Evolutionary conservation across 2,113 vertebrate genomes (phyloP).

Genomic region (Trichomycterus rosablanca): DNA sequence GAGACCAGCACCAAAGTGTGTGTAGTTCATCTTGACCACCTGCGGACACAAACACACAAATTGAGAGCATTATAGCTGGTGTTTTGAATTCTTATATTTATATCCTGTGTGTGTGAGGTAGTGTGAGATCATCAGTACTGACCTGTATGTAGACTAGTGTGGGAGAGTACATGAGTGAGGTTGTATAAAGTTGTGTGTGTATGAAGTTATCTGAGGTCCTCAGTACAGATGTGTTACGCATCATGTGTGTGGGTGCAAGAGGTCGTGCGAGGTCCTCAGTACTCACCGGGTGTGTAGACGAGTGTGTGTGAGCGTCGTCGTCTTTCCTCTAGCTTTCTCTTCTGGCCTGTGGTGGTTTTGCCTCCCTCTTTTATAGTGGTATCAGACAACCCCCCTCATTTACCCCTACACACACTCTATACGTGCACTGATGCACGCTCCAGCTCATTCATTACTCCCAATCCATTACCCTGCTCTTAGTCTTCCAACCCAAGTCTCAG

Average conservation of each 20-base stretch:
- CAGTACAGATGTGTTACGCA: no score
- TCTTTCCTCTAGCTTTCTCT: slow-evolving; percentile 8
- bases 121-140: not conserved
- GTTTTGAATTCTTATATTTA: no score
- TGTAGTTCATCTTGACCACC: slow-evolving; percentile 74
- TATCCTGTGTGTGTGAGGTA: no score
- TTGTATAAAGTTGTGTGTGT: no score
- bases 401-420: slow-evolving; percentile 10
- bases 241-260: no score
- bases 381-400: slow-evolving; percentile 17
- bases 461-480: slow-evolving; percentile 59
- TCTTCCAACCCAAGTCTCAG: slow-evolving; percentile 30
- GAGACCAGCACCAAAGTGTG: slow-evolving; percentile 75
- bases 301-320: not conserved
- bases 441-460: slow-evolving; percentile 57
- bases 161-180: no score
- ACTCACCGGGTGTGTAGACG: slow-evolving; percentile 10
- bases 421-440: slow-evolving; percentile 14
- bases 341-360: slow-evolving; percentile 13
- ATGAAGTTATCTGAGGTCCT: no score
- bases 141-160: slow-evolving; percentile 7
- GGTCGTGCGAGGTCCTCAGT: not conserved
- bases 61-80: not conserved
- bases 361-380: slow-evolving; percentile 33
- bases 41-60: slow-evolving; percentile 16